Evolutionary conservation across 2,797 vertebrate species (phyloP).

Genomic region (Nothura maculosa): DNA sequence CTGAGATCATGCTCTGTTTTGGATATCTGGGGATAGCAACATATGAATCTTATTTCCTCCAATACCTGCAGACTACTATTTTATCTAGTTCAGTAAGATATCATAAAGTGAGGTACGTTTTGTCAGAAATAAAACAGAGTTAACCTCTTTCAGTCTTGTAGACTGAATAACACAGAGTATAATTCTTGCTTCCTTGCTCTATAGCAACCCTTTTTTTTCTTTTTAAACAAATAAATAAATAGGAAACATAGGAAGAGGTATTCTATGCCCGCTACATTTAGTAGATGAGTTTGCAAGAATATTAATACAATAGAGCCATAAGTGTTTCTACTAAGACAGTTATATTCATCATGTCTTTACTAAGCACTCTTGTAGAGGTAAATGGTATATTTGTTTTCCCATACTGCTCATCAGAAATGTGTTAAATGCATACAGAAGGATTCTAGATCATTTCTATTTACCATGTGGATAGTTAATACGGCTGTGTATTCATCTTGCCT

Average conservation of each 20-base stretch:
- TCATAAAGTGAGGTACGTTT: background rate
- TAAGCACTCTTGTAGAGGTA: conserved; percentile 2
- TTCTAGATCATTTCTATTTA: conserved; percentile 1
- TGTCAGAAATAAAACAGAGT: background rate
- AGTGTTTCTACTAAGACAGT: background rate
- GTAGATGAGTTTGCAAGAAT: conserved; percentile 10
- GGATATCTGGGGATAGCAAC: background rate
- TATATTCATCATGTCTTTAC: conserved; percentile 16
- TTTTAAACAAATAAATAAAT: background rate
- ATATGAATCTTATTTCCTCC: background rate
- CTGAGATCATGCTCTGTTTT: background rate
- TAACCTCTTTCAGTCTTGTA: background rate
- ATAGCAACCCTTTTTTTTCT: background rate
- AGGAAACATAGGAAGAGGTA: background rate
- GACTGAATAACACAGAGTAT: background rate
- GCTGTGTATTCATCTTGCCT: background rate
- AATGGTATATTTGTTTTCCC: conserved; percentile 40
- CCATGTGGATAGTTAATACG: background rate
- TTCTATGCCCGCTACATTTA: background rate
- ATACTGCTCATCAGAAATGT: background rate
- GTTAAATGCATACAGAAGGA: background rate
- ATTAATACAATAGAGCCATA: conserved; percentile 1
- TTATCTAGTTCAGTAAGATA: background rate
- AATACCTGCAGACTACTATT: background rate
- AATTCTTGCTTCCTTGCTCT: background rate